A percentile compares a stretch with the other conserved stretches of the same genome.
phyloP scores from a whole-genome alignment of 2,888 invertebrate genomes.

The Monochamus alternatus region DNA sequence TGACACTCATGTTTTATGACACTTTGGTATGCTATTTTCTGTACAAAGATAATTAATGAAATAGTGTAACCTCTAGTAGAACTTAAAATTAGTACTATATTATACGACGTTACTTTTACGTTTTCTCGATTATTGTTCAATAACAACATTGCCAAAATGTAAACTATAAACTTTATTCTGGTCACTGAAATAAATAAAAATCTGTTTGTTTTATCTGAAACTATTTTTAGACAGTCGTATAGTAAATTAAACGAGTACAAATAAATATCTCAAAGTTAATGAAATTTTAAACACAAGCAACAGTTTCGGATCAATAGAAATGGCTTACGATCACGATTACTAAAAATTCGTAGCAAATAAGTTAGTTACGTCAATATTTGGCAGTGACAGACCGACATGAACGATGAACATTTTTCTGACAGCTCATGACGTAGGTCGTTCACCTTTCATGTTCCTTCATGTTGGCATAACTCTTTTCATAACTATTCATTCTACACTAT shows the following conservation, averaged over 20 bases:
- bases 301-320: background rate
- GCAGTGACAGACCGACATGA: too few relatives aligned
- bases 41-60: background rate
- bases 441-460: too few relatives aligned
- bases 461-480: too few relatives aligned
- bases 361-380: background rate
- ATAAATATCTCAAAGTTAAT: constrained; percentile 20
- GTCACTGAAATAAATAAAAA: constrained; percentile 26
- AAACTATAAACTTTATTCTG: constrained; percentile 22
- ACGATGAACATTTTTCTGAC: too few relatives aligned
- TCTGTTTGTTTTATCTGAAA: constrained; percentile 26
- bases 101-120: constrained; percentile 17
- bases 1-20: background rate
- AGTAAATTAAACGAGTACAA: constrained; percentile 23
- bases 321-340: constrained; percentile 7
- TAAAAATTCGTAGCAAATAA: background rate
- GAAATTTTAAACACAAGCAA: background rate
- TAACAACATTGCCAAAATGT: constrained; percentile 13
- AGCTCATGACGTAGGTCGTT: too few relatives aligned
- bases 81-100: background rate
- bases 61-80: background rate
- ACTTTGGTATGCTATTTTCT: too few relatives aligned
- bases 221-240: constrained; percentile 21
- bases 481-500: too few relatives aligned
- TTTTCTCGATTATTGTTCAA: constrained; percentile 14